Conservation (phyloP, 2,888 invertebrate species). For the Oegoconia quadripuncta region DNA sequence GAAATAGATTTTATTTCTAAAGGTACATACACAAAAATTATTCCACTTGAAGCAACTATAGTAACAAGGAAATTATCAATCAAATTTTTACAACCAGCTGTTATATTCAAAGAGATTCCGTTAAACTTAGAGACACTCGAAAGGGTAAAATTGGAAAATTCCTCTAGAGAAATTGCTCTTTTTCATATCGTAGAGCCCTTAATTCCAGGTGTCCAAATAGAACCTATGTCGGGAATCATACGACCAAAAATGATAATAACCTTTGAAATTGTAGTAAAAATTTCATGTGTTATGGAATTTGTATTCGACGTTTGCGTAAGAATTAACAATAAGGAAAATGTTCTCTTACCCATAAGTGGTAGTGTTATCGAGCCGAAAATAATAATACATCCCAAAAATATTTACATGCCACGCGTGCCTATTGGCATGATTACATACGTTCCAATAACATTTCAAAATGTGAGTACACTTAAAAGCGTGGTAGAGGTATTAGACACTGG, state of each 20-base stretch:
- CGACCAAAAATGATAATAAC: slow-evolving; percentile 68
- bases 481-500: slow-evolving; percentile 51
- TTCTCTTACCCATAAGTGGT: slow-evolving; percentile 62
- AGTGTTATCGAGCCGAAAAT: slow-evolving; percentile 73
- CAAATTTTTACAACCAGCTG: slow-evolving; percentile 54
- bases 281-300: slow-evolving; percentile 62
- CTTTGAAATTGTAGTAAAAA: slow-evolving; percentile 63
- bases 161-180: slow-evolving; percentile 69
- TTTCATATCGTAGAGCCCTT: slow-evolving; percentile 73
- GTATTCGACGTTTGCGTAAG: slow-evolving; percentile 53
- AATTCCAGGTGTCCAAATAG: slow-evolving; percentile 64
- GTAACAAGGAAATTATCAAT: slow-evolving; percentile 60
- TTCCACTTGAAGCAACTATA: slow-evolving; percentile 54
- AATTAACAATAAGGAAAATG: slow-evolving; percentile 67
- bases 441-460: slow-evolving; percentile 60
- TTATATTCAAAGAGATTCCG: slow-evolving; percentile 61
- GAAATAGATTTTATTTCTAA: slow-evolving; percentile 51
- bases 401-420: slow-evolving; percentile 72
- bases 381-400: slow-evolving; percentile 64
- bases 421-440: slow-evolving; percentile 56
- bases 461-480: slow-evolving; percentile 39
- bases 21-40: slow-evolving; percentile 27
- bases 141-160: slow-evolving; percentile 72
- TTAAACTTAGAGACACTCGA: slow-evolving; percentile 58
- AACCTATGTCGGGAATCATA: slow-evolving; percentile 73